Base-by-base conservation (phyloP, 2,888 invertebrate genomes). In the Torymus tubicola region DNA sequence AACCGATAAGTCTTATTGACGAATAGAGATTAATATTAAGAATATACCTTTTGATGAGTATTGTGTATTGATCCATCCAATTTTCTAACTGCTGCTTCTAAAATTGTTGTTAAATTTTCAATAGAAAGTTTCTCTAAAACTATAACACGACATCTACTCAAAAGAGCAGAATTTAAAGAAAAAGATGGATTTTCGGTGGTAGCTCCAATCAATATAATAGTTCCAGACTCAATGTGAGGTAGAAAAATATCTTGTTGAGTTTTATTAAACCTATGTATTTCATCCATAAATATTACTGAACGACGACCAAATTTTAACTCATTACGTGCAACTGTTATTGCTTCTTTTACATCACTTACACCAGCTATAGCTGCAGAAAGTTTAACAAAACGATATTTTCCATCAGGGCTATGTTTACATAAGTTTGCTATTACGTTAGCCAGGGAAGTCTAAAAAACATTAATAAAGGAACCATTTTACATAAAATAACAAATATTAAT, bases 171-270 rank as follows among this genome's bases (percentile, higher is more conserved):
- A 90, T 96, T 96, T 69, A 96, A 92, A 86, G 94, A 94, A 89
- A 96, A 96, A 0, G 96, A 96, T n/a, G 96, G 96, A 90, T 96
- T 96, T 90, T 96, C 96, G 58, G 96, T 97, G 0, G 96, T 97
- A 0, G 96, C 96, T 50, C 96, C 96, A 79, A 97, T 93, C 80
- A 96, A 90, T 63, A 93, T 94, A 57, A 97, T 94, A 42, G 94
- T 94, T 0, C 96, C 96, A 89, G 93, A 94, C 90, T 96, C 96
- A 16, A 96, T 94, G 89, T 96, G 95, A 2, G 96, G 94, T 80
- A 96, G 89, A 90, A 96, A 96, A 70, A 94, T 93, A 89, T 97
- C 96, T 92, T 97, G 96, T 86, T 96, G 96, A 31, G 93, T 91
- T 91, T 96, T 96, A 89, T 96, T 96, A 87, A 96, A 96, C 74